A percentile compares a stretch with the other conserved stretches of the same genome.
Conservation (phyloP, 2,797 vertebrate genomes). For the Squalus acanthias region DNA sequence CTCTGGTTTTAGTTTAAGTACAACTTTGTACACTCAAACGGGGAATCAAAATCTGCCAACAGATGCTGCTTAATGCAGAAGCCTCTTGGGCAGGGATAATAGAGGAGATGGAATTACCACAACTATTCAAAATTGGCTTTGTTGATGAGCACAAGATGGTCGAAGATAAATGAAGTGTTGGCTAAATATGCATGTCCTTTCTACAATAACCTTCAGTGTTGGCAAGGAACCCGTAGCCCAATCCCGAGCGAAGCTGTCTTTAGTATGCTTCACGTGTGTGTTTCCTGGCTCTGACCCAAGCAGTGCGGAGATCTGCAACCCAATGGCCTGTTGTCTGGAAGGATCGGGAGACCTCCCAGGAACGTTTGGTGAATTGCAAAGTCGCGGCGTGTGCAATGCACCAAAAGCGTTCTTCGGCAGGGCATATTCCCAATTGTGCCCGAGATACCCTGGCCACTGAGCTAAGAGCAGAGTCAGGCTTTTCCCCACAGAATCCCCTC, state of each 20-base stretch:
- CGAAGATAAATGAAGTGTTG: constrained; percentile 1
- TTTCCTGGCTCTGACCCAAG: not conserved
- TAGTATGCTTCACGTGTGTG: not conserved
- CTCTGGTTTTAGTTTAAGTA: not conserved
- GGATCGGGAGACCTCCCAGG: not conserved
- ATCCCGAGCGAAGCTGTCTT: not conserved
- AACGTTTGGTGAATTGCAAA: not conserved
- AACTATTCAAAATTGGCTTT: not conserved
- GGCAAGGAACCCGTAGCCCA: not conserved
- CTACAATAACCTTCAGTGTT: not conserved
- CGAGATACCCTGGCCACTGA: not conserved
- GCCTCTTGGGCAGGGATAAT: not conserved
- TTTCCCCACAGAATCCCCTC: not conserved
- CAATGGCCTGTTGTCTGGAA: not conserved
- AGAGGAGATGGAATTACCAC: not conserved
- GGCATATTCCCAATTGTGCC: not conserved
- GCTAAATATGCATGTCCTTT: not conserved
- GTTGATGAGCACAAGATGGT: not conserved
- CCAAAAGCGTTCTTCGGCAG: not conserved
- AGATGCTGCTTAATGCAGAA: not conserved
- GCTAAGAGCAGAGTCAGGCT: not conserved
- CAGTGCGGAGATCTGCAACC: not conserved
- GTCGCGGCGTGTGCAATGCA: not conserved
- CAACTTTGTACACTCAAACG: not conserved
- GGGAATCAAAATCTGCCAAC: not conserved